Base-by-base conservation (phyloP, 1,140 invertebrate genomes). In the Periplaneta americana region DNA sequence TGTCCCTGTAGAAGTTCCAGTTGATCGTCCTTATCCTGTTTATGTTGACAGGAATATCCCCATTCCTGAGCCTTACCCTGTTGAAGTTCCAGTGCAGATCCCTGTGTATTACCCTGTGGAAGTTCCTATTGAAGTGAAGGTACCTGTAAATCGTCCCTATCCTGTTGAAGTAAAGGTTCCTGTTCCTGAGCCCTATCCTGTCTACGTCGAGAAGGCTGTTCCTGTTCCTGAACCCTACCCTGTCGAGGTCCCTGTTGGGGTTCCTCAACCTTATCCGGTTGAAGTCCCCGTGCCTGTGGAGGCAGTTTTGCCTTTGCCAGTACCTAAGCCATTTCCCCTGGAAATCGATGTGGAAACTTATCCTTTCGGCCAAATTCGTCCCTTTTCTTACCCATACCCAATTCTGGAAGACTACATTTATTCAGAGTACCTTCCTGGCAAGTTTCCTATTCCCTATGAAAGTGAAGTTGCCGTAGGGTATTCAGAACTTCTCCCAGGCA, bases 1-100 rank as follows among this genome's bases (percentile, higher is more conserved):
- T 57, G 92, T 93, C 79, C 93, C 93, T 86, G 92, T 94, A 83
- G 87, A 91, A 84, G 91, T 94, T 35, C 90, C 84, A 82, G 90
- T 92, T 34, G 91, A 92, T 85, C 86, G 91, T 34, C 91, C 91
- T 4, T 88, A 88, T 81, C 91, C 91, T 31, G 92, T 93, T 31
- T 91, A 92, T 84, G 92, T 93, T 74, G 39, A 66, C 31, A 82
- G 80, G 79, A 79, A 48, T 9, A n/a, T 88, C 15, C 88, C 87
- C 36, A 84, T 88, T 31, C 86, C 86, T 10, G 86, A 88, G 83
- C 88, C 88, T 34, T 84, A 86, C 57, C 86, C 87, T 34, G 85
- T 87, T 15, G 86, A 86, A 34, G 83, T 87, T 87, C 82, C 85
- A 83, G 89, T 92, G 79, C 92, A 92, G 82, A 37, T 84, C 82